Evolutionary conservation across 2,888 invertebrate genomes (phyloP), one percentile per base, ranked within the genome.

Genomic region (Lasius platythorax): DNA sequence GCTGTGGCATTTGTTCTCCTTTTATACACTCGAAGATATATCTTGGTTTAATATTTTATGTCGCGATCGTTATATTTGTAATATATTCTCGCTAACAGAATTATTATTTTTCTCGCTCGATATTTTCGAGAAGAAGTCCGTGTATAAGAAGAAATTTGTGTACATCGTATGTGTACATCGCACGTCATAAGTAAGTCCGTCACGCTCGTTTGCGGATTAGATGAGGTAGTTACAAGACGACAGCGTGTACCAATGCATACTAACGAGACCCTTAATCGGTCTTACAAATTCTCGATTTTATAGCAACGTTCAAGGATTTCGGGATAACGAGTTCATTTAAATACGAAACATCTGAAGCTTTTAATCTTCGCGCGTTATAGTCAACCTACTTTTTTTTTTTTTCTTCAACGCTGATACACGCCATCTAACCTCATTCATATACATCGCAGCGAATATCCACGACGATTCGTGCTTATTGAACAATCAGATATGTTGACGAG

Each of bases 341-440:
- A 90, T 91, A 91, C 87, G 82, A 90, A 91, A 91, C 89, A 90
- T 90, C 91, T 87, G 85, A 88, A 90, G 87, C 84, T 90, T 91
- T 90, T 90, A 91, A 91, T 90, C 90, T 90, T 85, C 85, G 87
- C 85, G 76, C 87, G 85, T 66, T 83, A 66, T 79, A 33, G 87
- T 82, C 85, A 87, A 90, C 88, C 91, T 90, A 91, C 76, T 88
- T 90, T 79, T 70, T 81, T 70, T 79, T 58, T 83, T 75, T 79
- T 58, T 50, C 46, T 50, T 64, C 81, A 50, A 58, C 76, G 82
- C 30, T 87, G 85, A 91, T 87, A 89, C 91, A 90, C 91, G 91
- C 91, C 79, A 90, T 73, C 90, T 23, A 23, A 23, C 23, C 23
- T 90, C 86, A 82, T 89, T 88, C 88, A 87, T 89, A 89, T 87